Conservation (phyloP, 2,888 invertebrate species). For the Bembecia ichneumoniformis region DNA sequence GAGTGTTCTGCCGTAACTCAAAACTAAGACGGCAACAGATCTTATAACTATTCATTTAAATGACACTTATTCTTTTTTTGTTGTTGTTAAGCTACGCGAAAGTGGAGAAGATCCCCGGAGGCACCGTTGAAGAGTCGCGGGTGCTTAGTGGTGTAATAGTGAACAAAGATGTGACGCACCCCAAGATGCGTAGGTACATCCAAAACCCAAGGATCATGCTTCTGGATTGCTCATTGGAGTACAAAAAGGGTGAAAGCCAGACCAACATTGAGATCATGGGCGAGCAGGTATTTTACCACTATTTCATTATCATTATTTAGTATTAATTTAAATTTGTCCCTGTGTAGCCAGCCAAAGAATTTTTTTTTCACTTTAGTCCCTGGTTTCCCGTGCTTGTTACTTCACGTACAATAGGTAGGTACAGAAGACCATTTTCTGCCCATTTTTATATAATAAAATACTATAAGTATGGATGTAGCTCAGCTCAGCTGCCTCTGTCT, state of each 20-base stretch:
- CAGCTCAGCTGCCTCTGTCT: too few relatives aligned
- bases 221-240: conserved; percentile 96
- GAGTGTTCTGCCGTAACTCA: too few relatives aligned
- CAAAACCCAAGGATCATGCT: conserved; percentile 96
- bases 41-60: too few relatives aligned
- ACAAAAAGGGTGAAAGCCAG: conserved; percentile 99
- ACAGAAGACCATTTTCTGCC: too few relatives aligned
- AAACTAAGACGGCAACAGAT: too few relatives aligned
- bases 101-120: conserved; percentile 95
- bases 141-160: conserved; percentile 97
- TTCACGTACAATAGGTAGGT: too few relatives aligned
- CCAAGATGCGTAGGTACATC: conserved; percentile 95
- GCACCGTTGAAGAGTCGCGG: conserved; percentile 92
- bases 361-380: not conserved
- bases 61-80: too few relatives aligned
- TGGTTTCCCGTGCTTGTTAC: too few relatives aligned
- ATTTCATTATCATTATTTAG: not conserved
- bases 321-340: not conserved
- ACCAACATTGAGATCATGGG: conserved; percentile 96
- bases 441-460: too few relatives aligned
- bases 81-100: conserved; percentile 81
- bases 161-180: conserved; percentile 98
- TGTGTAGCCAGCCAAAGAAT: not conserved
- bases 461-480: too few relatives aligned
- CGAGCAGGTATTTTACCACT: conserved; percentile 74